These are phyloP conservation scores for Tragelaphus strepsiceros DNA, from an alignment of 2,113 vertebrate species.

Conservation along the genomic window DNA sequence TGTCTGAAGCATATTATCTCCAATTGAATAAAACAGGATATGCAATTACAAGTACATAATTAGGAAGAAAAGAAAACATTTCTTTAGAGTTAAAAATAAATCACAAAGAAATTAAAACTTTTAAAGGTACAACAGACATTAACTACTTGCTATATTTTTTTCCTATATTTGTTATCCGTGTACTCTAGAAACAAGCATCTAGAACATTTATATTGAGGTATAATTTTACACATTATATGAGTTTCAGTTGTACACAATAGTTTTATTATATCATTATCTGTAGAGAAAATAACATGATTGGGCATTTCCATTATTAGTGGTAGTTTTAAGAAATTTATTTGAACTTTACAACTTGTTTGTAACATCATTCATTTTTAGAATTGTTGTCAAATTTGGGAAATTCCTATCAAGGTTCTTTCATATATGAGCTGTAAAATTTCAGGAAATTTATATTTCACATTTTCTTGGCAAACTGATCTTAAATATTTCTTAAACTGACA, in stretches of 20 bases:
- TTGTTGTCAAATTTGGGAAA: not conserved
- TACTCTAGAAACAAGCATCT: not conserved
- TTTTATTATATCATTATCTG: not conserved
- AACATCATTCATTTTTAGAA: not conserved
- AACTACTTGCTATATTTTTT: not conserved
- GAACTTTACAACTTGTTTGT: not conserved
- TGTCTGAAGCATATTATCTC: not conserved
- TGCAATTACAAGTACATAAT: slow-evolving; percentile 5
- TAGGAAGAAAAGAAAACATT: not conserved
- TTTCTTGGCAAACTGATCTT: not conserved
- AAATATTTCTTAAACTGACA: not conserved
- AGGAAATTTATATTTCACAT: not conserved
- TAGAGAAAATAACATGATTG: not conserved
- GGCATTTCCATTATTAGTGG: not conserved
- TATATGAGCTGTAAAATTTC: not conserved
- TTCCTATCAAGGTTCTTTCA: not conserved
- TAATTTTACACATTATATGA: not conserved
- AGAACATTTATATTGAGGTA: not conserved
- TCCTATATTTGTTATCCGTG: not conserved
- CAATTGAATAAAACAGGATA: not conserved
- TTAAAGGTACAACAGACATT: not conserved
- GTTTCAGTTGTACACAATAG: not conserved
- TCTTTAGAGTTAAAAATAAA: not conserved
- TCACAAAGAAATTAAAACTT: not conserved
- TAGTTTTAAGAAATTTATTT: not conserved